phyloP scores from a whole-genome alignment of 2,113 vertebrate genomes.

The Aphelocoma coerulescens region DNA sequence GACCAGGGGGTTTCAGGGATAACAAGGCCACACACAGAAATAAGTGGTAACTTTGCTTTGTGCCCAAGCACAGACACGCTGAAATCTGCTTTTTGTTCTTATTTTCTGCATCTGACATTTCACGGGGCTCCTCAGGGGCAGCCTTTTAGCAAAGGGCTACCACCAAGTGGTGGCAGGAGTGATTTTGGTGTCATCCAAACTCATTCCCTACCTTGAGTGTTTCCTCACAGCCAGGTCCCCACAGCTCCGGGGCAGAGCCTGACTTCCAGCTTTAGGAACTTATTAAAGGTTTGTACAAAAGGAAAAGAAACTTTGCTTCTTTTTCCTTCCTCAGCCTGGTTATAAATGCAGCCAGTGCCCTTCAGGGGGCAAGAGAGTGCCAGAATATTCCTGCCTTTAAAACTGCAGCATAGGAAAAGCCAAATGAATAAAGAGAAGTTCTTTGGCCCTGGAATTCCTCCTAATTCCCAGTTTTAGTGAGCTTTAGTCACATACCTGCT shows the following conservation, averaged over 20 bases:
- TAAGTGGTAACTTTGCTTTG: neutral
- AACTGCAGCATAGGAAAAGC: neutral
- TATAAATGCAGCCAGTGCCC: neutral
- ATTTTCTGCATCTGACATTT: neutral
- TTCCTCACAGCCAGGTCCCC: neutral
- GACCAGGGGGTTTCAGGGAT: neutral
- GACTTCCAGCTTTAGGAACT: neutral
- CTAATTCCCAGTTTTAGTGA: neutral
- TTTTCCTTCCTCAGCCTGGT: neutral
- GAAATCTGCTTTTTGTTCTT: neutral
- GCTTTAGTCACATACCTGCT: neutral
- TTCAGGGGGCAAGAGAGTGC: neutral
- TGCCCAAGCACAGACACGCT: accelerated
- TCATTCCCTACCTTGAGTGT: accelerated
- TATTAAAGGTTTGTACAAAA: neutral
- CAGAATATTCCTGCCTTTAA: neutral
- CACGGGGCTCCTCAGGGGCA: neutral
- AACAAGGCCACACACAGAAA: neutral
- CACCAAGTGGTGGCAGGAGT: neutral
- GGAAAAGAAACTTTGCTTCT: neutral
- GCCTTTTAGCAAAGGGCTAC: neutral
- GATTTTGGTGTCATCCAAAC: neutral
- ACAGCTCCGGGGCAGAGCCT: neutral
- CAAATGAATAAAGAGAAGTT: neutral
- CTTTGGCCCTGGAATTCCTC: neutral